Evolutionary conservation across 2,797 vertebrate species (phyloP).

Genomic region (Pangasius sanitwongsei): DNA sequence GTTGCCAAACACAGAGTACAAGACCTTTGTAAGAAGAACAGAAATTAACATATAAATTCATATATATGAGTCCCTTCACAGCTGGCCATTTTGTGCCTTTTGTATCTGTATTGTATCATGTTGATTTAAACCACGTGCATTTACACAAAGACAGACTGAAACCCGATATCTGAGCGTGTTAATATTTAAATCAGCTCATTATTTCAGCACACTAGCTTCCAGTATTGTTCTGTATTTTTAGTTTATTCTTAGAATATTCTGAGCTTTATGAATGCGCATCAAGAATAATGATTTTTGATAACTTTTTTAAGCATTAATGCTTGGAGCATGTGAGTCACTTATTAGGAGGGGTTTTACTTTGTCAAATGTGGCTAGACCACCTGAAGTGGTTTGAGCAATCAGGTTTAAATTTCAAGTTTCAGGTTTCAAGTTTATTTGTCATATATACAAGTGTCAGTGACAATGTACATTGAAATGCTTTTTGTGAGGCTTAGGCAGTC

Average conservation of each 20-base stretch:
- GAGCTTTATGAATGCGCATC: too few relatives aligned
- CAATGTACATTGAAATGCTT: too few relatives aligned
- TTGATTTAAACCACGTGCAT: neutral
- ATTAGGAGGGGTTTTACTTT: conserved; percentile 1
- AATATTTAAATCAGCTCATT: neutral
- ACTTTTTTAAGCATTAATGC: neutral
- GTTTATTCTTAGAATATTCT: neutral
- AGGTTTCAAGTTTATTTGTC: too few relatives aligned
- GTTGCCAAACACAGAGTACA: neutral
- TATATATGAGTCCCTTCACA: neutral
- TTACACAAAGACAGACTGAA: neutral
- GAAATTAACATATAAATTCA: neutral
- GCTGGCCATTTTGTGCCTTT: neutral
- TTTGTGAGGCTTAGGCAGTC: too few relatives aligned
- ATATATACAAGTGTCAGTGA: too few relatives aligned
- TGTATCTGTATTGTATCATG: neutral
- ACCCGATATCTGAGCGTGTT: neutral
- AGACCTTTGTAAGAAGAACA: neutral
- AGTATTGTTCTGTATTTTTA: neutral
- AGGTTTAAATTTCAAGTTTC: neutral
- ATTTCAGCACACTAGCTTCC: neutral
- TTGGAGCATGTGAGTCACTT: neutral
- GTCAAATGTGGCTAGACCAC: conserved; percentile 7
- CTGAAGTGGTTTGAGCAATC: neutral
- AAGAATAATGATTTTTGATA: neutral